These are phyloP conservation scores for Limnephilus lunatus DNA, from an alignment of 2,888 invertebrate species.

Conservation along the genomic window DNA sequence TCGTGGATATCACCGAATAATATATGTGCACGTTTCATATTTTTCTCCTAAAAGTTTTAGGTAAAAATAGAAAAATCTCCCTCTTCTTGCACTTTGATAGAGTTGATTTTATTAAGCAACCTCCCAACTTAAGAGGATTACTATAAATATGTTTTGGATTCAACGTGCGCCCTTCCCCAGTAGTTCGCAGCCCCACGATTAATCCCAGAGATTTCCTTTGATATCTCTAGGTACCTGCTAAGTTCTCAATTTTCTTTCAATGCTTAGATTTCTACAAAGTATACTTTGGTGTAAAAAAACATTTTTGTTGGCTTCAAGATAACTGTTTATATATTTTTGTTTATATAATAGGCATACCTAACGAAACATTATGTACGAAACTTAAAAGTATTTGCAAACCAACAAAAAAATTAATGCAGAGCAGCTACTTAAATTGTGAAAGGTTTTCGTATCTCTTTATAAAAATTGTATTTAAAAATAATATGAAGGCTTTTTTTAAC, in stretches of 20 bases:
- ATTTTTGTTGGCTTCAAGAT: neutral
- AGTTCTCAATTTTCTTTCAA: neutral
- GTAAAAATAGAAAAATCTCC: neutral
- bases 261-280: neutral
- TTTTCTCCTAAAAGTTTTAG: neutral
- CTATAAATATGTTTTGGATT: conserved; percentile 6
- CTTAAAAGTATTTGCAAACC: neutral
- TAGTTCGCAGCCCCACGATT: neutral
- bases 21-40: neutral
- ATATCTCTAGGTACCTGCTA: neutral
- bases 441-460: neutral
- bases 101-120: conserved; percentile 8
- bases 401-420: neutral
- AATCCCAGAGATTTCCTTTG: conserved; percentile 6
- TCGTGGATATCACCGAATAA: neutral
- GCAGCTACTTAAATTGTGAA: neutral
- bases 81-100: neutral
- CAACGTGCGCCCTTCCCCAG: neutral
- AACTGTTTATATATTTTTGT: neutral
- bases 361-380: neutral
- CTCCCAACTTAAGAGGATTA: neutral
- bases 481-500: neutral
- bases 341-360: neutral
- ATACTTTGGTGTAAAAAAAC: neutral
- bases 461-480: neutral